Conservation (phyloP, 2,797 vertebrate genomes). For the Smutsia temminckii region DNA sequence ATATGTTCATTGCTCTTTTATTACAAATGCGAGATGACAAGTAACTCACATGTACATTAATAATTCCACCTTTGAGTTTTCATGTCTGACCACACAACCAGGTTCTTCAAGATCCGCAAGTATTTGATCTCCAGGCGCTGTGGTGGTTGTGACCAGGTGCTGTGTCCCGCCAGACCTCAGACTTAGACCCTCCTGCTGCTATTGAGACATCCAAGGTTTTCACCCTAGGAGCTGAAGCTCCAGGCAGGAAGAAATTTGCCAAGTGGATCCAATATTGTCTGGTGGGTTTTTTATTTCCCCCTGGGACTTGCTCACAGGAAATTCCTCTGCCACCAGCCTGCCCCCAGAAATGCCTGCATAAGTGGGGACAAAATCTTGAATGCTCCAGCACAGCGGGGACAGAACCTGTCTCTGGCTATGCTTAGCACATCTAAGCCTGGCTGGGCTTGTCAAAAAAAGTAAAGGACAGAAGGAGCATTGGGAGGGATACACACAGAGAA, state of each 20-base stretch:
- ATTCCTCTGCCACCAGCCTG: neutral
- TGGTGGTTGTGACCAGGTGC: fast-evolving
- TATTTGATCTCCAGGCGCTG: neutral
- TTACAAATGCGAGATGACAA: neutral
- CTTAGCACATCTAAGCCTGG: neutral
- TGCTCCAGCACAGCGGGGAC: neutral
- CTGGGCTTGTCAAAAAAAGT: neutral
- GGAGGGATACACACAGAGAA: neutral
- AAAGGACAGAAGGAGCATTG: neutral
- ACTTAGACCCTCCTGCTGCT: neutral
- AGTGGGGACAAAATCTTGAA: neutral
- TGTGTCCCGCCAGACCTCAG: neutral
- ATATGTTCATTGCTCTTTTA: neutral
- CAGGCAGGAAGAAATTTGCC: neutral
- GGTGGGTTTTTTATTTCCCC: neutral
- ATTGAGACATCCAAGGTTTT: neutral
- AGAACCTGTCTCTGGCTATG: neutral
- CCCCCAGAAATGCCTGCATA: neutral
- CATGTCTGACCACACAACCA: neutral
- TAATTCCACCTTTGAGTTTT: neutral
- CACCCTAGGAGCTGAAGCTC: neutral
- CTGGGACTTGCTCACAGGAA: neutral
- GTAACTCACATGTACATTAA: neutral
- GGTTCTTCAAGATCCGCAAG: neutral
- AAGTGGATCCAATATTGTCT: neutral